Base-by-base conservation (phyloP, 2,797 vertebrate genomes). In the Microchirus variegatus region DNA sequence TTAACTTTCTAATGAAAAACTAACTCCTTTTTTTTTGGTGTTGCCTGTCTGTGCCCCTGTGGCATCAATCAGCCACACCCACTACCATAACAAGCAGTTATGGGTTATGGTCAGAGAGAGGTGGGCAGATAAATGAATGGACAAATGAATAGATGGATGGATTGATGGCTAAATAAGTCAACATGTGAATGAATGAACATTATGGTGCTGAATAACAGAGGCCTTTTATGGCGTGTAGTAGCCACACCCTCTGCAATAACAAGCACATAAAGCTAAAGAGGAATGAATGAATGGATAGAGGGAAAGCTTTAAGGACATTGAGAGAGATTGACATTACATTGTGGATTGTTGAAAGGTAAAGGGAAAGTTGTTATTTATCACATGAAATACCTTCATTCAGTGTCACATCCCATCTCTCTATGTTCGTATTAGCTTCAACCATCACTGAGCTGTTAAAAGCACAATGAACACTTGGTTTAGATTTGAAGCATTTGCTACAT, bases 211-310 rank as follows among this genome's bases (percentile, higher is more conserved):
- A 65, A 38, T 70, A 80, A 83, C 83, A 80, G 80, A 65, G 75
- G 70, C 37, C 59, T 63, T 69, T 73, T 73, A 75, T 47, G 53
- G 53, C 42, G 43, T 19, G 44, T 58, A 38, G 63, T 58, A 55
- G 71, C 73, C 85, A 82, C 82, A 72, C 75, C 84, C 72, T 67
- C 53, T 71, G 46, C 40, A 67, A 81, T 79, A 81, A 81, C 73
- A 86, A 53, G 52, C 41, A 18, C 13, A 19, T 41, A 26, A 3
- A 42, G 59, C 54, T 19, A 53, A 53, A 51, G 55, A 31, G 51
- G 42, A 57, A 76, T 19, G 63, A 38, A 63, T 67, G 49, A 76
- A 77, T 84, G 70, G 63, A 79, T 70, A 49, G 61, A 70, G 54
- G 37, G 63, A 64, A 56, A n/a, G 15, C 12, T 37, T 54, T 37